Evolutionary conservation across 2,888 invertebrate genomes (phyloP).

Genomic region (Ptilodon capucinus): DNA sequence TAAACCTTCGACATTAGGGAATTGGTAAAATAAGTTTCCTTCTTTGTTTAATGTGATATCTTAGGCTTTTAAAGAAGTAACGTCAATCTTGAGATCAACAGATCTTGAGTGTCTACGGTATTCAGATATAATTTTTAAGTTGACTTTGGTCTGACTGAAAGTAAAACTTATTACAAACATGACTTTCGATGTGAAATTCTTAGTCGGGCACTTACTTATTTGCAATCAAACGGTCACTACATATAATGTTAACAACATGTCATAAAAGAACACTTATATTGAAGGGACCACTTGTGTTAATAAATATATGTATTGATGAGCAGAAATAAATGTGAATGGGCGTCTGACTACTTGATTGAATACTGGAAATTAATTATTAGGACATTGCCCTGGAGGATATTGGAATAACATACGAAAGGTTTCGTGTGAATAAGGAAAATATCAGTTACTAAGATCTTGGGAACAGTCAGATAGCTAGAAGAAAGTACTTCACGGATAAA

Average conservation of each 20-base stretch:
- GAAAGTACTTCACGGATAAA: neutral
- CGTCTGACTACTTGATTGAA: neutral
- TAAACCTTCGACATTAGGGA: too few species aligned
- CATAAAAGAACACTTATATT: neutral
- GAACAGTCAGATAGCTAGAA: neutral
- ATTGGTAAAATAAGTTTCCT: too few species aligned
- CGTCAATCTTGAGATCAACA: too few species aligned
- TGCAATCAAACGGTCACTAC: too few species aligned
- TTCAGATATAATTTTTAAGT: too few species aligned
- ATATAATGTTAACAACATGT: neutral
- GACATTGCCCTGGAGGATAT: neutral
- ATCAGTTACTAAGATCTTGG: neutral
- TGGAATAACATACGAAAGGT: neutral
- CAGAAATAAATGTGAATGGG: neutral
- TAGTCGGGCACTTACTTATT: too few species aligned
- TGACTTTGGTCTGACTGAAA: too few species aligned
- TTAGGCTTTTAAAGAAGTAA: too few species aligned
- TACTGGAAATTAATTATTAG: neutral
- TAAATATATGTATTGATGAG: neutral
- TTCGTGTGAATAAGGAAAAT: neutral
- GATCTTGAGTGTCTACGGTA: too few species aligned
- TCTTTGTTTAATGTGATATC: too few species aligned
- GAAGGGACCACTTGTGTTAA: neutral
- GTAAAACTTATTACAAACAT: too few species aligned
- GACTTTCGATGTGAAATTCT: too few species aligned